Evolutionary conservation across 2,888 invertebrate species (phyloP).

Genomic region (Eupithecia tripunctaria): DNA sequence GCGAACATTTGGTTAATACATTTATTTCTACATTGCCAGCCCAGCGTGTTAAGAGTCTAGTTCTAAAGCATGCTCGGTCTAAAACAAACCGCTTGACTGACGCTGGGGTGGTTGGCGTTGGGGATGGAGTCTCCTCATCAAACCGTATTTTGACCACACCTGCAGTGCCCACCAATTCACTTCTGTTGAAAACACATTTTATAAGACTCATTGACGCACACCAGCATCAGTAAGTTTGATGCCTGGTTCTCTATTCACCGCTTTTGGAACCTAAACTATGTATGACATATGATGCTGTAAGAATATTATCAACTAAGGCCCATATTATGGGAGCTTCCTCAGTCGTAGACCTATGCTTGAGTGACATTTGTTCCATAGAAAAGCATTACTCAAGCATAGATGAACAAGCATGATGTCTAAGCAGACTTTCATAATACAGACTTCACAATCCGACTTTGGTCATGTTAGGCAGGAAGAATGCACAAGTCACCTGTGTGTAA

Average conservation of each 20-base stretch:
- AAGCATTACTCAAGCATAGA: too few species aligned
- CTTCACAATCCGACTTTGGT: background rate
- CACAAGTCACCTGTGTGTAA: background rate
- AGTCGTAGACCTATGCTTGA: too few species aligned
- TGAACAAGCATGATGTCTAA: too few species aligned
- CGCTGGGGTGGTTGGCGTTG: constrained; percentile 81
- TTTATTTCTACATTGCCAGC: constrained; percentile 53
- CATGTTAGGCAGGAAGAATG: background rate
- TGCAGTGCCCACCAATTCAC: constrained; percentile 85
- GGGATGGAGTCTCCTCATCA: constrained; percentile 81
- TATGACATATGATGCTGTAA: background rate
- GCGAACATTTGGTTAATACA: constrained; percentile 35
- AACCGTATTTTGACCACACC: constrained; percentile 85
- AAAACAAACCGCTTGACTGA: constrained; percentile 83
- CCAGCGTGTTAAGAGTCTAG: constrained; percentile 71
- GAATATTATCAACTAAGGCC: background rate
- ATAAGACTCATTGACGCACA: constrained; percentile 5
- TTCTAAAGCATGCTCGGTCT: constrained; percentile 71
- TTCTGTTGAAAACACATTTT: constrained; percentile 74
- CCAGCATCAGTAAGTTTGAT: background rate
- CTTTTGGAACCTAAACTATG: background rate
- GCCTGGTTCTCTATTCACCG: background rate
- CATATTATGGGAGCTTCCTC: too few species aligned
- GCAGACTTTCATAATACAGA: too few species aligned
- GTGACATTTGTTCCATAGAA: too few species aligned